Evolutionary conservation across 2,113 vertebrate genomes (phyloP).

Genomic region (Phyllopteryx taeniolatus): DNA sequence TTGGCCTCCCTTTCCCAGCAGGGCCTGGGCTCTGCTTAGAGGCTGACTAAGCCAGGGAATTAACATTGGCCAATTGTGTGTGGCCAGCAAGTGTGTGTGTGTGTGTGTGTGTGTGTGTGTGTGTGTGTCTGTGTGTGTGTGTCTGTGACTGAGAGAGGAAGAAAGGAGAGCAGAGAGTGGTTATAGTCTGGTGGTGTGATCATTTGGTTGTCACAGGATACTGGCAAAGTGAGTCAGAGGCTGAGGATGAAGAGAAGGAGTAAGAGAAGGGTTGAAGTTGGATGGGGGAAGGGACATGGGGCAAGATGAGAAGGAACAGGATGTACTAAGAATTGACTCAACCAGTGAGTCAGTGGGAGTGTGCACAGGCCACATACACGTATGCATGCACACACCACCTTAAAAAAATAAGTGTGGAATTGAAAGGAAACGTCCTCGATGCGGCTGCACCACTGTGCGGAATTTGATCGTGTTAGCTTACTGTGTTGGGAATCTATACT

Average conservation of each 20-base stretch:
- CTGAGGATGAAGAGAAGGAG: constrained; percentile 32
- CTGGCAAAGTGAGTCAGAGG: constrained; percentile 68
- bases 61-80: constrained; percentile 38
- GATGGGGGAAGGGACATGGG: constrained; percentile 12
- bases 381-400: constrained; percentile 4
- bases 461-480: too few species aligned
- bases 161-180: background rate
- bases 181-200: constrained; percentile 28
- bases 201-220: constrained; percentile 61
- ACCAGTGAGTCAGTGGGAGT: constrained; percentile 66
- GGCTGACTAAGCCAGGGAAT: constrained; percentile 64
- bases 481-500: background rate
- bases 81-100: constrained; percentile 25
- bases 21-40: constrained; percentile 43
- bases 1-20: constrained; percentile 59
- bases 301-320: constrained; percentile 13
- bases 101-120: constrained; percentile 10
- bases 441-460: background rate
- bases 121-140: constrained; percentile 21
- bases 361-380: constrained; percentile 28
- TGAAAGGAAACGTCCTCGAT: background rate
- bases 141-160: background rate
- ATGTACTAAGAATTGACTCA: constrained; percentile 38
- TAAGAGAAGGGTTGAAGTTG: constrained; percentile 19
- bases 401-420: background rate